phyloP scores from a whole-genome alignment of 2,797 vertebrate genomes.

The Hippoglossus hippoglossus region DNA sequence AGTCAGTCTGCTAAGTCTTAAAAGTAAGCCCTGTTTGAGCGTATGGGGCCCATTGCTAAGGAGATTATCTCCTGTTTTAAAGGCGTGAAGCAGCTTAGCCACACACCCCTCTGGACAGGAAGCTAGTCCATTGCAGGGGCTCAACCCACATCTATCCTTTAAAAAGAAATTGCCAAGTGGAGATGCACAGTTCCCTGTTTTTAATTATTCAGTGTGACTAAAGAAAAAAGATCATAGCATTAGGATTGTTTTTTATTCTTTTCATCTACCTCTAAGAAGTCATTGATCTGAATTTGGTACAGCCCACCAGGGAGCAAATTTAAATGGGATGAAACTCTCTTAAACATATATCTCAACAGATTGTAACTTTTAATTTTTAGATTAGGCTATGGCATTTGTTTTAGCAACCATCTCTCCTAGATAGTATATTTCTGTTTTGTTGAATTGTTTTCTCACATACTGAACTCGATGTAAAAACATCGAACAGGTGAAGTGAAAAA shows the following conservation, averaged over 20 bases:
- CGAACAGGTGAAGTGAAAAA: too few species aligned
- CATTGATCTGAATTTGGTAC: not conserved
- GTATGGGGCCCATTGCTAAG: conserved; percentile 52
- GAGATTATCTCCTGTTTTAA: conserved; percentile 62
- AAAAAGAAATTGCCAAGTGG: conserved; percentile 27
- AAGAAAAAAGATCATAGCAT: not conserved
- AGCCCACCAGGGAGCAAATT: not conserved
- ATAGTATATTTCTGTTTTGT: not conserved
- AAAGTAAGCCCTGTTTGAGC: conserved; percentile 48
- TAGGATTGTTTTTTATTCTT: not conserved
- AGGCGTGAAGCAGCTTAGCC: conserved; percentile 60
- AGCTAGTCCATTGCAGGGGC: conserved; percentile 38
- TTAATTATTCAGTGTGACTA: conserved; percentile 4
- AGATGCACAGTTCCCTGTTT: conserved; percentile 11
- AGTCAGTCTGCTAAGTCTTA: conserved; percentile 44
- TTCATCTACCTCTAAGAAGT: not conserved
- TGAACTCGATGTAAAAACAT: too few species aligned
- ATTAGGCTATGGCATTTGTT: not conserved
- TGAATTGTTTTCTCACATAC: too few species aligned
- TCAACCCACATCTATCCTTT: conserved; percentile 42
- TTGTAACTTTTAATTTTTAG: not conserved
- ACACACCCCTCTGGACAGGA: conserved; percentile 58
- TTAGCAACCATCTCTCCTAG: not conserved
- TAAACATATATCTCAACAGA: not conserved
- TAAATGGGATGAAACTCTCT: not conserved